Conservation (phyloP, 2,113 vertebrate genomes). For the Struthidea cinerea region DNA sequence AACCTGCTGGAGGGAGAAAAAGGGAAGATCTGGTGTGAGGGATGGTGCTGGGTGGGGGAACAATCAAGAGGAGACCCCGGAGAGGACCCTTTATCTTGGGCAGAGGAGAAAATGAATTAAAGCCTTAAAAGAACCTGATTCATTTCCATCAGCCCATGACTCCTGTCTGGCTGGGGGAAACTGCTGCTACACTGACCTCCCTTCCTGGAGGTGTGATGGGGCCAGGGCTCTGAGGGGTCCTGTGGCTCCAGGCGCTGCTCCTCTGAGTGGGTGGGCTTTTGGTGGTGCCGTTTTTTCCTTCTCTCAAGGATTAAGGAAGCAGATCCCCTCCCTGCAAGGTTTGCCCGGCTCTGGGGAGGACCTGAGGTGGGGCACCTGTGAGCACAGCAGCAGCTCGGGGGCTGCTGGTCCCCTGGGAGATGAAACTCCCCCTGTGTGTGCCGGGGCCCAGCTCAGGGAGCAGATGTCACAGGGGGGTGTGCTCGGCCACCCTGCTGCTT, state of each 20-base stretch:
- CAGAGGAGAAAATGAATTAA: neutral
- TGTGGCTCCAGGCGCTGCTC: neutral
- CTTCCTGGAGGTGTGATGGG: neutral
- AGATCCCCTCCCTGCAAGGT: neutral
- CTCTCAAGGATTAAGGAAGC: neutral
- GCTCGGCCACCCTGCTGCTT: neutral
- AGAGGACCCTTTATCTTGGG: neutral
- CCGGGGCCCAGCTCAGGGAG: rapidly evolving
- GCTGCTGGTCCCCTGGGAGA: neutral
- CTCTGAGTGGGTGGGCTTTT: rapidly evolving
- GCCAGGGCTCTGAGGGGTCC: neutral
- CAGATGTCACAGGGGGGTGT: neutral
- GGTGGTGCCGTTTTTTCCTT: neutral
- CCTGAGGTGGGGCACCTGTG: rapidly evolving
- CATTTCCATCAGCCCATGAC: neutral
- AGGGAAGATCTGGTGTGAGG: neutral
- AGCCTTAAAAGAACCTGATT: neutral
- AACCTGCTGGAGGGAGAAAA: neutral
- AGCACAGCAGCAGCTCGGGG: neutral
- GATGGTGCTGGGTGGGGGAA: neutral
- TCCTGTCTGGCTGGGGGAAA: neutral
- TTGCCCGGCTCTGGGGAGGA: neutral
- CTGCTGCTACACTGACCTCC: neutral
- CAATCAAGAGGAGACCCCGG: neutral
- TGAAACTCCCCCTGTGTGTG: rapidly evolving